phyloP scores from a whole-genome alignment of 1,140 invertebrate genomes.

The Zaprionus ghesquierei region DNA sequence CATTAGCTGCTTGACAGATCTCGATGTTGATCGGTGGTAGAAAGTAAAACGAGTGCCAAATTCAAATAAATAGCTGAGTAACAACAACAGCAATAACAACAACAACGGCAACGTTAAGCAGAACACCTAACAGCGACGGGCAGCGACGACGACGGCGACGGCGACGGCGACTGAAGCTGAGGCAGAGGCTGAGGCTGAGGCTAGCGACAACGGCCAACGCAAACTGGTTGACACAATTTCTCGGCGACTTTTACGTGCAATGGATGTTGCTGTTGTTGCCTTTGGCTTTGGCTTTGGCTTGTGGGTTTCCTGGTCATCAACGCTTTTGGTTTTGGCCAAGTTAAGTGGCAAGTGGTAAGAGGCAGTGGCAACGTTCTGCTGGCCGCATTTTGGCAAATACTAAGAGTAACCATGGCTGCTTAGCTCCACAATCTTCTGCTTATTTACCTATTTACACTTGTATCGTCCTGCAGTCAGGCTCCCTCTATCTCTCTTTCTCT shows the following conservation, averaged over 20 bases:
- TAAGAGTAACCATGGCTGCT: neutral
- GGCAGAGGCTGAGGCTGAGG: neutral
- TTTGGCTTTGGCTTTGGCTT: constrained; percentile 37
- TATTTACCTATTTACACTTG: constrained; percentile 37
- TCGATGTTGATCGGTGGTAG: constrained; percentile 37
- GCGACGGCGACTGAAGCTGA: neutral
- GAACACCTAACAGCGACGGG: constrained; percentile 31
- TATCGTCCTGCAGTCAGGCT: constrained; percentile 19
- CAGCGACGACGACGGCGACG: neutral
- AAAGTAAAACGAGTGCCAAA: constrained; percentile 72
- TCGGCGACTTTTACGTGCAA: constrained; percentile 70
- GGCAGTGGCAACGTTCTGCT: neutral
- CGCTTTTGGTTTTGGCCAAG: constrained; percentile 19
- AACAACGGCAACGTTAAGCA: constrained; percentile 15
- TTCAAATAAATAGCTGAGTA: constrained; percentile 55
- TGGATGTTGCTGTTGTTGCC: constrained; percentile 38
- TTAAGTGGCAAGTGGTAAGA: constrained; percentile 4
- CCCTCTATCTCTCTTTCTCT: neutral
- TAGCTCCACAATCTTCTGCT: neutral
- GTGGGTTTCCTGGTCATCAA: constrained; percentile 42
- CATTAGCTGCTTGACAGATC: constrained; percentile 1
- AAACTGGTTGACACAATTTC: constrained; percentile 79
- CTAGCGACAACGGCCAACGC: neutral
- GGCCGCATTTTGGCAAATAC: neutral
- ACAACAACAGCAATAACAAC: neutral